Conservation (phyloP, 1,140 invertebrate species). For the Zaprionus lachaisei region DNA sequence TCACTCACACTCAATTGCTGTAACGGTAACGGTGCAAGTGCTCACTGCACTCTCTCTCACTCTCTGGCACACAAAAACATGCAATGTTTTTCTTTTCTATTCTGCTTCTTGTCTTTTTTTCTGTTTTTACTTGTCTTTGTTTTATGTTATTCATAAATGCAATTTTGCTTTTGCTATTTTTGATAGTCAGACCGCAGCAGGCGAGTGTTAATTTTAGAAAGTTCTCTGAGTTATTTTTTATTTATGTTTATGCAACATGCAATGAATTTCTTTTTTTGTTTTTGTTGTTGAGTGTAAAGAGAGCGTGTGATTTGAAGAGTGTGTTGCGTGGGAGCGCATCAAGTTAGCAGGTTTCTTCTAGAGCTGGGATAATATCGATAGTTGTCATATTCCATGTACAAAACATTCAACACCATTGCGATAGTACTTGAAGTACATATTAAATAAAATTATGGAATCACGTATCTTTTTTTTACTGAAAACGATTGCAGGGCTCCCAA, state of each 20-base stretch:
- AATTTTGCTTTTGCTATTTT: constrained; percentile 70
- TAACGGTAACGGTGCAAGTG: constrained; percentile 43
- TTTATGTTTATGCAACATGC: constrained; percentile 76
- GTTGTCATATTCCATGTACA: no score
- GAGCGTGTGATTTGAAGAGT: constrained; percentile 37
- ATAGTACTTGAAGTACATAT: no score
- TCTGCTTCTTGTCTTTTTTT: constrained; percentile 9
- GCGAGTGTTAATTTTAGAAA: constrained; percentile 78
- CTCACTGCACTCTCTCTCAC: constrained; percentile 38
- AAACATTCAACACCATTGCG: no score
- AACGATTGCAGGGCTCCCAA: no score
- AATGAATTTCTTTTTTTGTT: constrained; percentile 38
- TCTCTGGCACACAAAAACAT: constrained; percentile 23
- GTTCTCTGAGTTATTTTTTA: constrained; percentile 53
- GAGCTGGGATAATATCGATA: no score
- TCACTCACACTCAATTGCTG: constrained; percentile 50
- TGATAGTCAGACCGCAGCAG: constrained; percentile 43
- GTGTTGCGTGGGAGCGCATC: constrained; percentile 64
- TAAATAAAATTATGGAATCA: no score
- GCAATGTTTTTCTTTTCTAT: constrained; percentile 5
- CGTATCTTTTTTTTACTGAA: no score
- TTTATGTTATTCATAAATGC: constrained; percentile 78
- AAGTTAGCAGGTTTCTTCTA: neutral
- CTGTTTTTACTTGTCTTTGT: constrained; percentile 39
- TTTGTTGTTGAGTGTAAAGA: constrained; percentile 47